phyloP scores from a whole-genome alignment of 2,797 vertebrate species.

The Girardinus metallicus region DNA sequence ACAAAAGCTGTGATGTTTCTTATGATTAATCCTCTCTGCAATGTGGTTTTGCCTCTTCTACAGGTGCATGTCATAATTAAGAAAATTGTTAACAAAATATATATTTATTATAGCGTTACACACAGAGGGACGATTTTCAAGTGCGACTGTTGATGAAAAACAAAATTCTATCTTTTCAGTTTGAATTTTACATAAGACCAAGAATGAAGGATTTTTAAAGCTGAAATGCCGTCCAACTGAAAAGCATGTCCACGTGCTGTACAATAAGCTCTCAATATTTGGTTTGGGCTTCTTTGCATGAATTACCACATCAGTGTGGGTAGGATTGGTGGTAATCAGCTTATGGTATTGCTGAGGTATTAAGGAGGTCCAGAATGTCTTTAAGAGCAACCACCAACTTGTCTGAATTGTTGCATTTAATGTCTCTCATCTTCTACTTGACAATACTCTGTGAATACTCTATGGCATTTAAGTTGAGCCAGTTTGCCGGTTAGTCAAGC shows the following conservation, averaged over 20 bases:
- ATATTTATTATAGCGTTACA: background rate
- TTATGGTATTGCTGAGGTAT: background rate
- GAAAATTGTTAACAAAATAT: background rate
- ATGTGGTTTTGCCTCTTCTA: slow-evolving; percentile 32
- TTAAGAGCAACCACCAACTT: background rate
- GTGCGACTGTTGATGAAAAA: background rate
- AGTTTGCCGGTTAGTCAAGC: background rate
- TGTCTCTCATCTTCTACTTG: background rate
- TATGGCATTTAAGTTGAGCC: background rate
- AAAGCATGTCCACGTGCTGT: background rate
- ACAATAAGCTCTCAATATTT: background rate
- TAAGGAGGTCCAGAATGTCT: background rate
- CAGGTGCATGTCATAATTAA: background rate
- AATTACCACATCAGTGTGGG: background rate
- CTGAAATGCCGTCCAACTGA: background rate
- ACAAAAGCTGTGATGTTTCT: slow-evolving; percentile 64
- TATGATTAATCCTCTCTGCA: slow-evolving; percentile 48
- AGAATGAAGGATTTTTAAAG: background rate
- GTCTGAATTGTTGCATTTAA: background rate
- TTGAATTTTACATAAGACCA: background rate
- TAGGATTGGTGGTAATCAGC: background rate
- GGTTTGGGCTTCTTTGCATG: background rate
- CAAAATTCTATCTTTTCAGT: background rate
- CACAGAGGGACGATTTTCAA: background rate
- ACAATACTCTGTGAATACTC: background rate